phyloP scores from a whole-genome alignment of 2,113 vertebrate species.

The Oophaga pumilio region DNA sequence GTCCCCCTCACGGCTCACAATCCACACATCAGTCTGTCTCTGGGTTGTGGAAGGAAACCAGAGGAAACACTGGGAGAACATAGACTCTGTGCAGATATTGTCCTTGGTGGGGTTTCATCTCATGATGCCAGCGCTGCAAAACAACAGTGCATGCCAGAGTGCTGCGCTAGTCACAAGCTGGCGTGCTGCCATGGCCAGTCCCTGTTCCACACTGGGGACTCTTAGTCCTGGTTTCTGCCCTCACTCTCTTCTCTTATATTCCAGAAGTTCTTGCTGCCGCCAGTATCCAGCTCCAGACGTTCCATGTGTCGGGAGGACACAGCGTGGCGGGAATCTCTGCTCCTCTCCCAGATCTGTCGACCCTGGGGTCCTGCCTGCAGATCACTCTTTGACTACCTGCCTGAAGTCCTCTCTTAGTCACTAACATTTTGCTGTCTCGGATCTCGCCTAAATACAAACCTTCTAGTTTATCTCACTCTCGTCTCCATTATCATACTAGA shows the following conservation, averaged over 20 bases:
- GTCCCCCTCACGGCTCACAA: too few species aligned
- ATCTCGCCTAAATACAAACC: neutral
- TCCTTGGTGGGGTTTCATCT: too few species aligned
- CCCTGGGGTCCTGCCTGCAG: conserved; percentile 37
- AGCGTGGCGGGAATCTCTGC: conserved; percentile 22
- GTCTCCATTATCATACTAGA: too few species aligned
- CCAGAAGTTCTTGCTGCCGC: conserved; percentile 27
- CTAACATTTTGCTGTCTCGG: neutral
- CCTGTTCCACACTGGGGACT: neutral
- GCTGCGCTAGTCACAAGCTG: too few species aligned
- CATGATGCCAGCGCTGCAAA: too few species aligned
- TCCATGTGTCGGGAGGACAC: conserved; percentile 19
- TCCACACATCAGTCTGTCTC: too few species aligned
- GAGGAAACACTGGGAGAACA: too few species aligned
- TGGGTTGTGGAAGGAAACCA: too few species aligned
- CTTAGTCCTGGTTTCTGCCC: neutral
- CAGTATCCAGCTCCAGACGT: neutral
- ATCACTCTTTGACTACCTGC: neutral
- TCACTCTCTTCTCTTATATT: neutral
- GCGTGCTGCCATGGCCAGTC: neutral
- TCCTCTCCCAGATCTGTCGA: neutral
- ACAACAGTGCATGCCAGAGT: too few species aligned
- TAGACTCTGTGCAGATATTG: too few species aligned
- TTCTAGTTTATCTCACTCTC: neutral
- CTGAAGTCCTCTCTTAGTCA: neutral